Percentiles rank a stretch among this genome's conserved stretches.
Evolutionary conservation across 1,140 invertebrate species (phyloP).

Genomic region (Pseudomyrmex flavicornis): DNA sequence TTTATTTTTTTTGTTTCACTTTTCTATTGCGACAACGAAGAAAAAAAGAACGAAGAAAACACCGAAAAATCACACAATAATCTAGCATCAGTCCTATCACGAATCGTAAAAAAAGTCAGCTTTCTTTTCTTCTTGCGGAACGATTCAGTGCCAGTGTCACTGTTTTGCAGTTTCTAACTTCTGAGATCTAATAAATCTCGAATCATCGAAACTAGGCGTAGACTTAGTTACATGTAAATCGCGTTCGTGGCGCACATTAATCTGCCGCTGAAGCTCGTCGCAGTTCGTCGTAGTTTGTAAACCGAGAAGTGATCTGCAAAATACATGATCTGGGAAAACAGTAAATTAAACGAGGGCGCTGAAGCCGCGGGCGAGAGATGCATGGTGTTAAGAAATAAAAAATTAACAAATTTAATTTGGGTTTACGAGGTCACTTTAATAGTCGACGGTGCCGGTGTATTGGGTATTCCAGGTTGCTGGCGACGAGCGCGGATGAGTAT

Average conservation of each 20-base stretch:
- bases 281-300: background rate
- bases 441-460: constrained; percentile 1
- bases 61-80: no score
- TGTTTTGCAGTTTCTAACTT: no score
- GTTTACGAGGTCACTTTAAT: constrained; percentile 49
- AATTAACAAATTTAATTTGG: constrained; percentile 60
- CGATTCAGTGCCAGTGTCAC: constrained; percentile 7
- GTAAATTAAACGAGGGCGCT: constrained; percentile 25
- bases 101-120: no score
- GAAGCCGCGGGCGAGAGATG: background rate
- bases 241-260: background rate
- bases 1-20: no score
- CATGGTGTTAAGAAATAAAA: constrained; percentile 40
- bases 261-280: background rate
- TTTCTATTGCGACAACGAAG: no score
- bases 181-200: constrained; percentile 19
- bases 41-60: no score
- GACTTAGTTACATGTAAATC: constrained; percentile 9
- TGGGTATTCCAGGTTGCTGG: constrained; percentile 18
- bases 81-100: no score
- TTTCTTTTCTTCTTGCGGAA: no score
- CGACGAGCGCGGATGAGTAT: constrained; percentile 34
- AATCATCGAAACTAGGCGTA: constrained; percentile 24
- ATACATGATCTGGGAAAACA: background rate
- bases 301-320: background rate